Conservation (phyloP, 2,797 vertebrate species). For the Orientallactaga sibirica region DNA sequence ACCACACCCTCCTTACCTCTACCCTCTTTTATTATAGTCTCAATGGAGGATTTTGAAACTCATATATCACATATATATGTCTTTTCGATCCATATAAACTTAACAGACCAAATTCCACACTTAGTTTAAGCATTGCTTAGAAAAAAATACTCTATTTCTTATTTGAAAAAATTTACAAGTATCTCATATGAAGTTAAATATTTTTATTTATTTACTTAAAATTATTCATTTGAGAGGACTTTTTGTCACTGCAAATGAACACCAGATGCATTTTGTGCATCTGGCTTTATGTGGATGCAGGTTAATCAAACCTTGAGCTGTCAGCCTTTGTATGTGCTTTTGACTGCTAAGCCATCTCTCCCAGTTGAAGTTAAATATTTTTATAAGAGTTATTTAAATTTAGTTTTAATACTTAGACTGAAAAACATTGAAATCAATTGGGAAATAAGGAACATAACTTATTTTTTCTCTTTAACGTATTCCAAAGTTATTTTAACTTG, state of each 20-base stretch:
- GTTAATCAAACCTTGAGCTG: not conserved
- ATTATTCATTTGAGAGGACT: too few species aligned
- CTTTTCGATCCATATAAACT: not conserved
- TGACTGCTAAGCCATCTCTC: not conserved
- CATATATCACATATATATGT: not conserved
- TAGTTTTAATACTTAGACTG: not conserved
- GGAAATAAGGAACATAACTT: not conserved
- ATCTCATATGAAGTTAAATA: not conserved
- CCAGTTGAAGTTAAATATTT: not conserved
- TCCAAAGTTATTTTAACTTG: not conserved
- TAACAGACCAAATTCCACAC: not conserved
- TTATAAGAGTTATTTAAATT: constrained; percentile 21
- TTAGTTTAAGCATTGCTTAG: not conserved
- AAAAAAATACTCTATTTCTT: not conserved
- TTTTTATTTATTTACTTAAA: not conserved
- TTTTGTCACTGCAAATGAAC: too few species aligned
- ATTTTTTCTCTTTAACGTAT: not conserved
- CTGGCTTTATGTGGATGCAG: not conserved
- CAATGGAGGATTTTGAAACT: constrained; percentile 2
- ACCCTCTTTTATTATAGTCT: not conserved
- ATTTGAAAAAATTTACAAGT: not conserved
- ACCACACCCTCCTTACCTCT: not conserved
- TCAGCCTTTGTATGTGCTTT: not conserved
- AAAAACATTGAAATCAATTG: constrained; percentile 58
- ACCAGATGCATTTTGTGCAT: too few species aligned